These are phyloP conservation scores for Gobiocypris rarus DNA, from an alignment of 2,113 vertebrate genomes.

Conservation along the genomic window DNA sequence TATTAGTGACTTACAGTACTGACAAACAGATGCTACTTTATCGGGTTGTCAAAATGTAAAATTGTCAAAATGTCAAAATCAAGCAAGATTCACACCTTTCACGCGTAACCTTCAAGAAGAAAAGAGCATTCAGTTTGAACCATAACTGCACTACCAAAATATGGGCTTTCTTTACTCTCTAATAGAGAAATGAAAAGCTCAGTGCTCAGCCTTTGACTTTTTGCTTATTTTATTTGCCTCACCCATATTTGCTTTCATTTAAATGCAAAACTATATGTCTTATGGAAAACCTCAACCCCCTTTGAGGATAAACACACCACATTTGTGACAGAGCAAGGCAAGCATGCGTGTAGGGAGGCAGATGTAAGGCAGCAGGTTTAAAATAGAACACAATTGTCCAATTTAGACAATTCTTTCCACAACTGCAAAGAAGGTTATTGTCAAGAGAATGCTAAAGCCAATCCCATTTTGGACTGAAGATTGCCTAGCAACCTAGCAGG, in stretches of 20 bases:
- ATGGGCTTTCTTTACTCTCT: too few species aligned
- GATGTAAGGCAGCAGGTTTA: too few species aligned
- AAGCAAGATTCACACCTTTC: too few species aligned
- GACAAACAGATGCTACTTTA: too few species aligned
- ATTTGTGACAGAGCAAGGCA: background rate
- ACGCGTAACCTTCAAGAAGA: too few species aligned
- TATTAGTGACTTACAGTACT: background rate
- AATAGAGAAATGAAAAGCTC: background rate
- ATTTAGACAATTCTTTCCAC: background rate
- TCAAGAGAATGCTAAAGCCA: background rate
- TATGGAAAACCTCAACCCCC: background rate
- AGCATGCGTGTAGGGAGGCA: background rate
- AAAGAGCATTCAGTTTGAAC: too few species aligned
- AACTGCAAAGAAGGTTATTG: background rate
- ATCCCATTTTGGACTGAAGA: background rate
- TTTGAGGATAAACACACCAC: background rate
- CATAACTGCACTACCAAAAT: too few species aligned
- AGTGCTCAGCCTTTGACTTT: background rate
- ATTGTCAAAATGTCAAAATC: too few species aligned
- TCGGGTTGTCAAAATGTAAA: too few species aligned
- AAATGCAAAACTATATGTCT: background rate
- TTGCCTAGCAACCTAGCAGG: background rate
- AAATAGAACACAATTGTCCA: background rate
- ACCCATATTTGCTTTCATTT: slow-evolving; percentile 14
- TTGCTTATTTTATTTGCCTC: slow-evolving; percentile 4